Evolutionary conservation across 2,888 invertebrate species (phyloP).

Genomic region (Mythimna pallens): DNA sequence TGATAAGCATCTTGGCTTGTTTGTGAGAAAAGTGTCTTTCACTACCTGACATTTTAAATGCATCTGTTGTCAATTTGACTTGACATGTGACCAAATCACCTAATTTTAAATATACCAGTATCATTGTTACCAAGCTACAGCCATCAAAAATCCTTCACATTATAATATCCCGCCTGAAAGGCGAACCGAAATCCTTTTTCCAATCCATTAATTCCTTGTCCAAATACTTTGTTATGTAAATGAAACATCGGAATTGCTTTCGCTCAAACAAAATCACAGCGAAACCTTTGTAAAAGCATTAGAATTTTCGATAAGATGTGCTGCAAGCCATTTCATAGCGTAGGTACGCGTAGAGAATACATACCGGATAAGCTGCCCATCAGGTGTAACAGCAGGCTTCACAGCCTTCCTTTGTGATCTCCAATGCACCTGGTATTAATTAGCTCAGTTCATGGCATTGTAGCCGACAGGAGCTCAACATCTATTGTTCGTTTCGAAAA

Average conservation of each 20-base stretch:
- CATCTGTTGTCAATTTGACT: neutral
- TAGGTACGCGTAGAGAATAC: slow-evolving; percentile 5
- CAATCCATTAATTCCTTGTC: slow-evolving; percentile 38
- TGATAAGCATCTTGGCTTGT: neutral
- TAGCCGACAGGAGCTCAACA: slow-evolving; percentile 29
- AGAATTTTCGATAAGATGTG: slow-evolving; percentile 28
- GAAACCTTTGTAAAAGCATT: slow-evolving; percentile 32
- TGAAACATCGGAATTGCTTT: slow-evolving; percentile 24
- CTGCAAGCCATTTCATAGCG: slow-evolving; percentile 17
- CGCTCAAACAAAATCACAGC: slow-evolving; percentile 33
- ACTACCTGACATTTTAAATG: slow-evolving; percentile 6
- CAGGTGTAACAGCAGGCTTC: slow-evolving; percentile 43
- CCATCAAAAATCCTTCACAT: slow-evolving; percentile 7
- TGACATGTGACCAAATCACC: neutral
- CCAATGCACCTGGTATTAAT: slow-evolving; percentile 52
- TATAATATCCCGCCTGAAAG: slow-evolving; percentile 10
- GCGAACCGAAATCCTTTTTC: slow-evolving; percentile 12
- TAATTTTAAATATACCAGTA: neutral
- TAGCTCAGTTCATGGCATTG: slow-evolving; percentile 41
- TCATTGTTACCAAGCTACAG: neutral
- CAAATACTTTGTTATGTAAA: slow-evolving; percentile 46
- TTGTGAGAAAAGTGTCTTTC: slow-evolving; percentile 20
- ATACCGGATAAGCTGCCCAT: slow-evolving; percentile 48
- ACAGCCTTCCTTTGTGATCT: slow-evolving; percentile 45
- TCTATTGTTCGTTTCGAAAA: slow-evolving; percentile 23